Evolutionary conservation across 2,113 vertebrate genomes (phyloP), one percentile per base, ranked within the genome.

Genomic region (Scartelaos histophorus): DNA sequence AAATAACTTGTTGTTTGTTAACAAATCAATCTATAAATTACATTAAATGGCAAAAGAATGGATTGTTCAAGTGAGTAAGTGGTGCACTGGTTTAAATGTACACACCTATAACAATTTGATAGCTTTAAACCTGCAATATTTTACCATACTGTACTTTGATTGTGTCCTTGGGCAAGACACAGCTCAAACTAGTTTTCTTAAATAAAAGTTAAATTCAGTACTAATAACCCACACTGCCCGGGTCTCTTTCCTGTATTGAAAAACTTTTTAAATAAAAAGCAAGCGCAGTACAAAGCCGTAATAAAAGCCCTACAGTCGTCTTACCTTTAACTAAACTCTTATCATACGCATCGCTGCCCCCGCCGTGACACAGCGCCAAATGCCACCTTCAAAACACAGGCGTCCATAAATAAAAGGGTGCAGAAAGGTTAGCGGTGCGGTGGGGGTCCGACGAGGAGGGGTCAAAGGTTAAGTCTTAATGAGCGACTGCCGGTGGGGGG

Each of bases 281-380:
- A 78, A 65, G 82, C 83, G 74, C 70, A 71, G 87, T 78, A 85
- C 62, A 79, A 86, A 74, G 2, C 29, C 4, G 29, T 29, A 29
- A 76, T 38, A 57, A 79, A 64, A 54, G 71, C 75, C 79, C 78
- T 51, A 49, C 79, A 78, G 66, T 49, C 46, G 72, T 70, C 24
- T 58, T 56, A 79, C 70, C 77, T 83, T 34, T 17, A 80, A 79
- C 83, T 74, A 82, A 86, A 82, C 83, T 89, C 86, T 87, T 85
- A 81, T 84, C 85, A 74, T 84, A 81, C 85, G 88, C 81, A 82
- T 79, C 78, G 72, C 64, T 69, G 73, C 78, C 79, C 61, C 64
- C 66, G 79, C 43, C 45, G 45, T 76, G 82, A 84, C 76, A 77
- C 21, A 54, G 73, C 67, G 67, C 61, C 73, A 60, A 91, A 86